Conservation (phyloP, 2,888 invertebrate genomes). For the Ariolimax columbianus region DNA sequence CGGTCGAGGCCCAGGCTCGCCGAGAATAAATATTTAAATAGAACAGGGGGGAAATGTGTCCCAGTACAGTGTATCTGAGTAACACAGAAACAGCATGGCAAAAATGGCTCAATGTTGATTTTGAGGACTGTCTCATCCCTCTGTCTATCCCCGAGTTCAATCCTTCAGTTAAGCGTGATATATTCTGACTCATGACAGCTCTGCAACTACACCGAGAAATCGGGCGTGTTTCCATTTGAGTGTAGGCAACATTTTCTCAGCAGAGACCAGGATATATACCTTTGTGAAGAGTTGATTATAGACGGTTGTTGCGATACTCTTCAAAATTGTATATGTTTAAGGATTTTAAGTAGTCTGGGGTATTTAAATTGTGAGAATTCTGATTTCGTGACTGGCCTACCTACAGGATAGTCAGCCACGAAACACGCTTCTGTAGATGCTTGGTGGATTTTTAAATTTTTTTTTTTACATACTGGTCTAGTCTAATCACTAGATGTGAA, state of each 20-base stretch:
- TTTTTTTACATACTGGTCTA: too few species aligned
- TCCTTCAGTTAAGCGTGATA: background rate
- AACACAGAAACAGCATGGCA: background rate
- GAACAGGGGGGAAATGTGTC: background rate
- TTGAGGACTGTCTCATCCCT: background rate
- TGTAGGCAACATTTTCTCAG: background rate
- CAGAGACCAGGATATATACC: background rate
- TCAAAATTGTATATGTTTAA: background rate
- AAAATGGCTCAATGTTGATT: conserved; percentile 17
- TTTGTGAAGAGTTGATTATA: background rate
- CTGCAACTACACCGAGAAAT: background rate
- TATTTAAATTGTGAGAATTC: background rate
- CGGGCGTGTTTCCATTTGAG: background rate
- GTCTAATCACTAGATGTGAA: too few species aligned
- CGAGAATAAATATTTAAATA: conserved; percentile 28
- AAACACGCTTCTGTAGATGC: too few species aligned
- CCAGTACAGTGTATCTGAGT: conserved; percentile 10
- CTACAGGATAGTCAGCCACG: background rate
- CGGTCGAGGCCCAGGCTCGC: conserved; percentile 4
- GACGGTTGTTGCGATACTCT: background rate
- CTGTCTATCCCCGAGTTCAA: background rate
- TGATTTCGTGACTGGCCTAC: background rate
- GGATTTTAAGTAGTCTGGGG: background rate
- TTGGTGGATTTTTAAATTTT: too few species aligned
- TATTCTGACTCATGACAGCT: background rate